Base-by-base conservation (phyloP, 2,888 invertebrate genomes). In the Callyntrura guangdongensis region DNA sequence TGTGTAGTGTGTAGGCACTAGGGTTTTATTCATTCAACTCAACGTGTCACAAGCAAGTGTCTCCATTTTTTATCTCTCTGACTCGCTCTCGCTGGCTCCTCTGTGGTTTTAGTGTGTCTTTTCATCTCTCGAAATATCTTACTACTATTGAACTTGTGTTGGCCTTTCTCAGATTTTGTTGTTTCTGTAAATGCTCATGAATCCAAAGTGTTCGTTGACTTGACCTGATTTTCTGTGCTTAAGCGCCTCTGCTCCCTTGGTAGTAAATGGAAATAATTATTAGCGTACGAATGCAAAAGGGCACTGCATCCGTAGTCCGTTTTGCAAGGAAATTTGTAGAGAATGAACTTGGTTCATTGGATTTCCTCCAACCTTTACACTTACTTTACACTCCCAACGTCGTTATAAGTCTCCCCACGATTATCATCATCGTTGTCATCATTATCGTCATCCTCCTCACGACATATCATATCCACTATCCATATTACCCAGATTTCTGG, bases 1-100 rank as follows among this genome's bases (percentile, higher is more conserved):
- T n/a, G n/a, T n/a, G n/a, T n/a, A n/a, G n/a, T n/a, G n/a, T n/a
- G n/a, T n/a, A n/a, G n/a, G n/a, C n/a, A n/a, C n/a, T n/a, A n/a
- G n/a, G n/a, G 36, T 36, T 36, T 36, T 36, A 69, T 45, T 36
- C 69, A 69, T 69, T 20, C 69, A 14, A 25, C 64, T 20, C 69
- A 14, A 25, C 64, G 12, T 69, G 69, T 69, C 69, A 69, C 69
- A 27, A n/a, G 27, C 69, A 69, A 69, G 69, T 69, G 69, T n/a
- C 36, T 14, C 36, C 69, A 27, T 36, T 27, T 69, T 69, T 69
- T n/a, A 5, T n/a, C 36, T 27, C 6, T 69, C 36, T 69, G n/a
- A n/a, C 27, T 36, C 36, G 67, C 27, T 56, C 56, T n/a, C n/a
- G 36, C 36, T 36, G 17, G 17, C 6, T 59, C 6, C 59, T 59